phyloP scores from a whole-genome alignment of 2,888 invertebrate species.

The Geotrupes spiniger region DNA sequence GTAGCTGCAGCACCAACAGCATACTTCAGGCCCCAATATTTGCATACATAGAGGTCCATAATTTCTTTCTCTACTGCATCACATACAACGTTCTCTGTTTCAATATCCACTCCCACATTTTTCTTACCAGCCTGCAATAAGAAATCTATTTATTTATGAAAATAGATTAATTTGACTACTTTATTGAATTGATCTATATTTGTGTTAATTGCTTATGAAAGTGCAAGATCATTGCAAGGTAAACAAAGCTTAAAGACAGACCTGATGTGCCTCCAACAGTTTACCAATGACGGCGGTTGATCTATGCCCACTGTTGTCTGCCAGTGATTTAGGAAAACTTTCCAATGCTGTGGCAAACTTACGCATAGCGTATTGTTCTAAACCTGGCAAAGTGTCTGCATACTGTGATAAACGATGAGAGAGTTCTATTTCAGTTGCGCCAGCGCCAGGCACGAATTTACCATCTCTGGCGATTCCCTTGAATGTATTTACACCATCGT shows the following conservation, averaged over 20 bases:
- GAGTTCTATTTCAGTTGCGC: conserved; percentile 92
- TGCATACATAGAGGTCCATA: conserved; percentile 78
- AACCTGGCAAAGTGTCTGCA: conserved; percentile 88
- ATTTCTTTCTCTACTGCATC: conserved; percentile 78
- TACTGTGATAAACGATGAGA: conserved; percentile 81
- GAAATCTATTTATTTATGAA: conserved; percentile 2
- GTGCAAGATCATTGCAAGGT: no score
- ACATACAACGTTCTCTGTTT: conserved; percentile 68
- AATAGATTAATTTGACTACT: no score
- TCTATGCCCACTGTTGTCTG: conserved; percentile 92
- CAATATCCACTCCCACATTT: conserved; percentile 79
- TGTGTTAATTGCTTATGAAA: no score
- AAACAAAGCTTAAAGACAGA: conserved; percentile 30
- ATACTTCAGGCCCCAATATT: conserved; percentile 94
- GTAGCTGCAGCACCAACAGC: conserved; percentile 91
- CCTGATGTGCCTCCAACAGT: conserved; percentile 89
- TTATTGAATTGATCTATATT: no score
- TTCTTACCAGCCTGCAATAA: conserved; percentile 67
- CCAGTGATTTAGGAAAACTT: conserved; percentile 84
- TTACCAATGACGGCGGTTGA: conserved; percentile 84
- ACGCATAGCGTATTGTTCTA: conserved; percentile 95
- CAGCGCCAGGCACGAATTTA: conserved; percentile 87
- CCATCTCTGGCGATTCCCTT: conserved; percentile 58
- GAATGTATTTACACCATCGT: conserved; percentile 98
- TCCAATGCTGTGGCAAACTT: conserved; percentile 91